phyloP scores from a whole-genome alignment of 2,113 vertebrate genomes.

The Muntiacus reevesi region DNA sequence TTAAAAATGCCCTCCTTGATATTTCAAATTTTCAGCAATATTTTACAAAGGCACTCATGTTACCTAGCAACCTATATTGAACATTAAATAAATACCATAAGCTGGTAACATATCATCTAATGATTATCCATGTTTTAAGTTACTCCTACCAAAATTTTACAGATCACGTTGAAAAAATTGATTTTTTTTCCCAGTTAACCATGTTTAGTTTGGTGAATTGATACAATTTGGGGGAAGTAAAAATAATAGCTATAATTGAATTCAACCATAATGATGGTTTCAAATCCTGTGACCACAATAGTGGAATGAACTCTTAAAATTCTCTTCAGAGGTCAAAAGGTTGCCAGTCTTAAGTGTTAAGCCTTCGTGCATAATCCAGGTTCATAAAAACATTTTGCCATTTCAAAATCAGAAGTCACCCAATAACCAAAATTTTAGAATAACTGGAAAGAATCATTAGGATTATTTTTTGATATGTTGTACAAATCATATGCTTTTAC shows the following conservation, averaged over 20 bases:
- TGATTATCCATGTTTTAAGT: neutral
- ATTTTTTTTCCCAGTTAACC: neutral
- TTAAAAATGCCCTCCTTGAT: neutral
- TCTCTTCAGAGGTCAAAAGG: neutral
- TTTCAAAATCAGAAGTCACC: slow-evolving; percentile 51
- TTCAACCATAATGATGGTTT: slow-evolving; percentile 3
- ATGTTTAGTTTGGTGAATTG: neutral
- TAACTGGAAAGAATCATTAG: slow-evolving; percentile 18
- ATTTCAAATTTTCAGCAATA: slow-evolving; percentile 15
- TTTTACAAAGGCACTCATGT: neutral
- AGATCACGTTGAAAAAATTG: neutral
- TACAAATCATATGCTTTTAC: neutral
- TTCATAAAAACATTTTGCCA: slow-evolving; percentile 44
- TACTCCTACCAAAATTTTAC: neutral
- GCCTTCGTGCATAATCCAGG: neutral
- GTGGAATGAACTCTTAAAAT: slow-evolving; percentile 27
- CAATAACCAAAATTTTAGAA: neutral
- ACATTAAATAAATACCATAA: neutral
- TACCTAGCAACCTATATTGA: neutral
- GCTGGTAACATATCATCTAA: neutral
- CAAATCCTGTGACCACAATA: slow-evolving; percentile 11
- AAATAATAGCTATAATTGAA: slow-evolving; percentile 26
- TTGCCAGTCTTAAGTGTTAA: slow-evolving; percentile 17
- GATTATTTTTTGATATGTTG: neutral
- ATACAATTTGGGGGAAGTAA: neutral